Evolutionary conservation across 2,888 invertebrate genomes (phyloP), one percentile per base, ranked within the genome.

Genomic region (Anaspis maculata): DNA sequence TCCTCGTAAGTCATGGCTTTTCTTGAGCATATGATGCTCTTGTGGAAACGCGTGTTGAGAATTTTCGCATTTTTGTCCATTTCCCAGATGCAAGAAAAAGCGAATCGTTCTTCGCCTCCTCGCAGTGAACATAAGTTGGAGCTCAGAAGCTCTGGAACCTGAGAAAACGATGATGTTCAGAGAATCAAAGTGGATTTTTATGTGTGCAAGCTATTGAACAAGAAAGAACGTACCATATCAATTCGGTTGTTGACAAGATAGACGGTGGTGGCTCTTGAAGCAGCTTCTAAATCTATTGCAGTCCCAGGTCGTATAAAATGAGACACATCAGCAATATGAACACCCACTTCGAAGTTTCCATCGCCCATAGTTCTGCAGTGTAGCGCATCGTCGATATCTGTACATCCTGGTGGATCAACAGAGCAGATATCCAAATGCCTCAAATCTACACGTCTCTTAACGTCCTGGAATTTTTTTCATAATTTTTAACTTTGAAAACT

Each of bases 241-340:
- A 91, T 90, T 52, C 90, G 76, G 51, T 85, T 85, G 52, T 94
- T 95, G 3, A 94, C 91, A 15, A 98, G 70, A 64, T 98, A 98
- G 1, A 97, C 96, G 0, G 97, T 96, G 0, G 97, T 98, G 3
- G 91, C 89, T 46, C 98, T 72, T n/a, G 78, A 73, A 0, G 90
- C 86, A 0, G 97, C 97, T 63, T 97, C 96, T 45, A 77, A 73
- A 55, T 98, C 97, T 30, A 98, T 61, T 0, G 96, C 88, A 16
- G 87, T 94, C 32, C 87, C 81, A 0, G 96, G 95, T 25, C 91
- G 70, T 38, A 98, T 91, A 56, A 97, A 98, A 68, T 98, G 88
- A 2, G 94, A 90, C 4, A 98, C 98, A 69, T 98, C 98, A 3
- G 98, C 98, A 41, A 98, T 98, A 57, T 98, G 98, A 0, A 98